Base-by-base conservation (phyloP, 1,140 invertebrate species). In the Drosophila setifemur region DNA sequence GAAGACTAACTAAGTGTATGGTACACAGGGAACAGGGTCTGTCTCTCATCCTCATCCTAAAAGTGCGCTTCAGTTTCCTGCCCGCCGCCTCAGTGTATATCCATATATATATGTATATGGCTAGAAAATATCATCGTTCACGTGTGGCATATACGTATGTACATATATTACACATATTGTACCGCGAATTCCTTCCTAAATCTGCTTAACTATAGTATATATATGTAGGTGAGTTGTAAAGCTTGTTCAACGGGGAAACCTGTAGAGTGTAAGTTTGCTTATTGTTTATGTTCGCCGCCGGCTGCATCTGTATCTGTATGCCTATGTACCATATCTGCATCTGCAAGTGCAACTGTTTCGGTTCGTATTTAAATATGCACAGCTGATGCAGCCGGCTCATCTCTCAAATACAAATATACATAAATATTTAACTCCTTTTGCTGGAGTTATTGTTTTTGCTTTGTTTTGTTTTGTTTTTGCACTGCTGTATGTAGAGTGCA, bases 171-270 rank as follows among this genome's bases (percentile, higher is more conserved):
- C 60, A 66, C 63, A 35, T 67, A 29, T 44, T 26, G 52, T 31
- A 48, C 43, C 52, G 53, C 40, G 21, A 11, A 57, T 33, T 50
- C 50, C 50, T 37, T 60, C 69, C 37, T 57, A 53, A 52, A 61
- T 74, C 54, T 42, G 60, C 49, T 63, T 64, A 54, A 18, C n/a
- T n/a, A n/a, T n/a, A n/a, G n/a, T n/a, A n/a, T n/a, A n/a, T n/a
- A 48, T 69, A 60, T 67, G 40, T 63, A 68, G 44, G 33, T 57
- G 60, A 40, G 43, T 48, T 40, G 60, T 82, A 81, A 88, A 86
- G 83, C 77, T 87, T 75, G 48, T 73, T 66, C 44, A 73, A 66
- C 31, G 58, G 81, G 75, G 79, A 85, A 85, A 85, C 79, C 79
- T 85, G 75, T 85, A 75, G 73, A 86, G 81, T 85, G 74, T 67